Percentiles rank a stretch among this genome's conserved stretches.
Conservation (phyloP, 2,797 vertebrate species). For the Limnodromus scolopaceus region DNA sequence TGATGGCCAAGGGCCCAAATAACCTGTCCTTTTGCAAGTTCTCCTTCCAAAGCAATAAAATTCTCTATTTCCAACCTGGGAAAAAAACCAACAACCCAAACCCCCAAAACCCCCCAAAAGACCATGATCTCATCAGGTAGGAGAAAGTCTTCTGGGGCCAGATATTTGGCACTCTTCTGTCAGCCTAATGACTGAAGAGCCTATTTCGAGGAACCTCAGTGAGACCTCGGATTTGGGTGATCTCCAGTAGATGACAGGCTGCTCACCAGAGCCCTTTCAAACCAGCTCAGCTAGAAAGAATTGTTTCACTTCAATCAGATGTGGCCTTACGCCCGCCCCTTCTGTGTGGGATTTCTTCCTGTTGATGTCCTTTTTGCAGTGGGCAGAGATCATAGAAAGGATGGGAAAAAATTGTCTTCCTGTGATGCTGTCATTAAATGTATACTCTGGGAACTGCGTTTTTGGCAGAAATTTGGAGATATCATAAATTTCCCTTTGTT, state of each 20-base stretch:
- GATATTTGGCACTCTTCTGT: neutral
- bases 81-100: fast-evolving
- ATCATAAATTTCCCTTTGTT: neutral
- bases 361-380: neutral
- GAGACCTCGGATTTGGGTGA: neutral
- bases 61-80: neutral
- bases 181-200: neutral
- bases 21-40: neutral
- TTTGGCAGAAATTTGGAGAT: conserved; percentile 21
- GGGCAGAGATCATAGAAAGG: neutral
- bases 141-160: neutral
- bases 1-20: neutral
- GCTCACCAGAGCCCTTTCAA: conserved; percentile 11
- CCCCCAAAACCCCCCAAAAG: fast-evolving
- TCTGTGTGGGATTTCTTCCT: conserved; percentile 20
- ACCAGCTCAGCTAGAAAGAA: neutral
- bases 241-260: neutral
- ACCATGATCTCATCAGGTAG: neutral
- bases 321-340: neutral
- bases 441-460: neutral
- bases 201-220: neutral
- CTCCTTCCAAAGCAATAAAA: neutral
- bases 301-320: neutral
- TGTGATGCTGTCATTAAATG: conserved; percentile 19
- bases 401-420: conserved; percentile 2